Base-by-base conservation (phyloP, 1,140 invertebrate species). In the Triops longicaudatus region DNA sequence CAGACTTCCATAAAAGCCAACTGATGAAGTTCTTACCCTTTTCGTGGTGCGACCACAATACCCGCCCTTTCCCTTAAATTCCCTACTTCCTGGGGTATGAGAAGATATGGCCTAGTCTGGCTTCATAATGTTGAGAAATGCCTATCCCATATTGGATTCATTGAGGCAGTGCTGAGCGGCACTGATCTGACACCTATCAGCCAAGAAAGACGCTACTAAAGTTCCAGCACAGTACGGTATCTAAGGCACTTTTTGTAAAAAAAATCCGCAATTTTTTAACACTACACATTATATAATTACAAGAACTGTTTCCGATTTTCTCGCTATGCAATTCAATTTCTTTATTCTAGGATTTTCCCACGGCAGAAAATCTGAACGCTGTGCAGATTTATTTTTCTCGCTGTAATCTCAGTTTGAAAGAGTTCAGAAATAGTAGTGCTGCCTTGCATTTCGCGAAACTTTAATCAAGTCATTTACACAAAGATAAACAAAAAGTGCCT, bases 1-100 rank as follows among this genome's bases (percentile, higher is more conserved):
- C 50, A 63, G 50, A 22, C 50, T 63, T n/a, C 50, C 50, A 63
- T 63, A 63, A 63, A 63, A 63, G 50, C 50, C 50, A 17, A 63
- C 50, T 63, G 50, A 63, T 63, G 50, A 63, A 63, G 50, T 63
- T 63, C 50, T 63, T 63, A 44, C 17, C 50, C 50, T 9, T 63
- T 63, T 4, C 50, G 14, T 22, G 10, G 50, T 37, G 31, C 31
- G 31, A 2, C 31, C 31, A 37, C 31, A 37, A 2, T 37, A 2
- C 31, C 31, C 31, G 2, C 2, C 31, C 7, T 37, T 22, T 22
- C 50, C 50, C 22, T 22, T 63, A 63, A 63, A 22, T 14, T 9
- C 50, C 17, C 50, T 63, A 5, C 50, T 63, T 63, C 22, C 50
- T 63, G 50, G 17, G 22, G 10, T 63, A 63, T 14, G 50, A 17